Conservation (phyloP, 2,113 vertebrate species). For the Pteronura brasiliensis region DNA sequence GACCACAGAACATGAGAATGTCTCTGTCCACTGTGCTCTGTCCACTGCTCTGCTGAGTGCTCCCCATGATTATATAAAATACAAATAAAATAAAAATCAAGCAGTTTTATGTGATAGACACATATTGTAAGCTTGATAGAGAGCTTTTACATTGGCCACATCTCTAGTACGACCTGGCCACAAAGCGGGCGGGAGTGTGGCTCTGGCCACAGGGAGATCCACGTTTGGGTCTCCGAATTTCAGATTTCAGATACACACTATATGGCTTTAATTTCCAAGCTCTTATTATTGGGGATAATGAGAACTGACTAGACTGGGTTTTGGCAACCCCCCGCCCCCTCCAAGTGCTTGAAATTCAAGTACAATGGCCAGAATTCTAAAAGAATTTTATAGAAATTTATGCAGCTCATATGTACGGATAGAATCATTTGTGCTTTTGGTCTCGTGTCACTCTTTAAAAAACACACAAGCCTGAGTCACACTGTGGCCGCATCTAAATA, state of each 20-base stretch:
- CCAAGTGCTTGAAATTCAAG: not conserved
- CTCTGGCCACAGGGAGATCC: not conserved
- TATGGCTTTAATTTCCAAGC: not conserved
- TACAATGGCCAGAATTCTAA: not conserved
- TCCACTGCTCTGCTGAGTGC: not conserved
- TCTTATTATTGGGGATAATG: not conserved
- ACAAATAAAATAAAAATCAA: not conserved
- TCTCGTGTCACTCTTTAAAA: slow-evolving; percentile 9
- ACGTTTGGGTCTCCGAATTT: not conserved
- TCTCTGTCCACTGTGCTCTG: not conserved
- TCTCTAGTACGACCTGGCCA: not conserved
- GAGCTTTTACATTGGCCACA: not conserved
- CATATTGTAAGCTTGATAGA: not conserved
- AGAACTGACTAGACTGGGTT: not conserved
- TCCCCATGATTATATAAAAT: not conserved
- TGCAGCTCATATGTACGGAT: not conserved
- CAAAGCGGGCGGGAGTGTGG: accelerated
- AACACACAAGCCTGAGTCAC: not conserved
- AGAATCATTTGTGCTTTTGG: not conserved
- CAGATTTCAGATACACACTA: not conserved
- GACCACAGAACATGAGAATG: not conserved
- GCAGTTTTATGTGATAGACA: not conserved
- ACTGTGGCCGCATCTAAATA: not conserved
- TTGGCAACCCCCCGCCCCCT: not conserved
- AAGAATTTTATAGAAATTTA: not conserved